A percentile compares a stretch with the other conserved stretches of the same genome.
phyloP scores from a whole-genome alignment of 2,797 vertebrate species.

The Catamblyrhynchus diadema region DNA sequence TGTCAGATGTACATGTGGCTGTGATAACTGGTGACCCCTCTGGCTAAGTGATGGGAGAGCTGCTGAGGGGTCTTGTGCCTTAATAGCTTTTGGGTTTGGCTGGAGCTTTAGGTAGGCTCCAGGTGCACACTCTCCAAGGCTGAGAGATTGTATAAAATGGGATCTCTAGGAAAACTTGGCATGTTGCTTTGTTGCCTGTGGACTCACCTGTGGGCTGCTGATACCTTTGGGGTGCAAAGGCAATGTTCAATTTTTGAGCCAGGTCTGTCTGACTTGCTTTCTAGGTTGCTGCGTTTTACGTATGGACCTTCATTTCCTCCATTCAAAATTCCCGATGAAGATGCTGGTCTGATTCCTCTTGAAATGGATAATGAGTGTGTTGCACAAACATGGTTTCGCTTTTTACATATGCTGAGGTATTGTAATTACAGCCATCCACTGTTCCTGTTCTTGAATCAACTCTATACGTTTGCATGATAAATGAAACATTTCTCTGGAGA shows the following conservation, averaged over 20 bases:
- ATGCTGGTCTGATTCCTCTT: conserved; percentile 85
- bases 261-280: conserved; percentile 18
- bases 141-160: neutral
- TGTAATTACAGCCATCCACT: neutral
- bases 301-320: conserved; percentile 89
- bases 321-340: conserved; percentile 90
- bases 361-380: conserved; percentile 90
- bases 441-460: neutral
- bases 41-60: neutral
- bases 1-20: neutral
- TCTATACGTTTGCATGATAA: neutral
- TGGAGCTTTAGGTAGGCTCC: neutral
- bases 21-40: neutral
- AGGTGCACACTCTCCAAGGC: neutral
- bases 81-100: neutral
- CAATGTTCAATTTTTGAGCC: neutral
- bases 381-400: conserved; percentile 92
- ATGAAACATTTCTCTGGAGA: neutral
- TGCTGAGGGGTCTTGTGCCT: neutral
- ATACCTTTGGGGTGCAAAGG: neutral
- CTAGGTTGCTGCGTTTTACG: conserved; percentile 85
- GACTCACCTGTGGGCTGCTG: neutral
- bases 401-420: conserved; percentile 93
- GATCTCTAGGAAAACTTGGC: neutral
- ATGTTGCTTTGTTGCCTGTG: neutral